These are phyloP conservation scores for Heliconius ethilla DNA, from an alignment of 2,888 invertebrate genomes.

Conservation along the genomic window DNA sequence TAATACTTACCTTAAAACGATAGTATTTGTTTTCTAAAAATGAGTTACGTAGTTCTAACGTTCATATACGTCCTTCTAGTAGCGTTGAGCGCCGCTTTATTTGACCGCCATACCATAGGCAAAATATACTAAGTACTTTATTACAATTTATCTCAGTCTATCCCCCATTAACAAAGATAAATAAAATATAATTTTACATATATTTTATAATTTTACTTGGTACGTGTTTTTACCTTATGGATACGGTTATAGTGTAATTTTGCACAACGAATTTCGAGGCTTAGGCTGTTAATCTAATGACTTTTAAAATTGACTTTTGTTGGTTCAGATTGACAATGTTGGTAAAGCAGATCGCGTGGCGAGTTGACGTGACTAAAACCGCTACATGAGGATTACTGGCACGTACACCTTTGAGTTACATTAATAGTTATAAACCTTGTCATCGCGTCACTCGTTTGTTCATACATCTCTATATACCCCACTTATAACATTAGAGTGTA, in stretches of 20 bases:
- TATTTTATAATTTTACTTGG: slow-evolving; percentile 22
- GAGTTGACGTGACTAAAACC: slow-evolving; percentile 65
- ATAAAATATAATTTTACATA: background rate
- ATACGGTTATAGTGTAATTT: slow-evolving; percentile 47
- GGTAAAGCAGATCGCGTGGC: slow-evolving; percentile 58
- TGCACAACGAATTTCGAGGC: slow-evolving; percentile 54
- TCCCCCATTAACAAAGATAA: background rate
- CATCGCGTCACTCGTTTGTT: slow-evolving; percentile 65
- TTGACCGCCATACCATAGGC: background rate
- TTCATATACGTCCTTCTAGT: background rate
- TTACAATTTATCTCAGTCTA: background rate
- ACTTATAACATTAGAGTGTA: slow-evolving; percentile 57
- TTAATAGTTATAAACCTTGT: slow-evolving; percentile 70
- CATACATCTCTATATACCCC: slow-evolving; percentile 61
- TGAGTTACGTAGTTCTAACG: background rate
- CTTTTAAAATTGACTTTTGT: slow-evolving; percentile 72
- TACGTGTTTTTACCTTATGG: slow-evolving; percentile 30
- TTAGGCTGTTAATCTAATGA: slow-evolving; percentile 64
- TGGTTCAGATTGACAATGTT: slow-evolving; percentile 60
- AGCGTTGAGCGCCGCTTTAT: background rate
- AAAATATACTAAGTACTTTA: background rate
- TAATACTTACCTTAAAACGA: background rate
- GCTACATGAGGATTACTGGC: slow-evolving; percentile 64
- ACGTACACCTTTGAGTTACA: slow-evolving; percentile 67
- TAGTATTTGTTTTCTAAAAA: background rate